Evolutionary conservation across 2,888 invertebrate species (phyloP).

Genomic region (Archips xylosteana): DNA sequence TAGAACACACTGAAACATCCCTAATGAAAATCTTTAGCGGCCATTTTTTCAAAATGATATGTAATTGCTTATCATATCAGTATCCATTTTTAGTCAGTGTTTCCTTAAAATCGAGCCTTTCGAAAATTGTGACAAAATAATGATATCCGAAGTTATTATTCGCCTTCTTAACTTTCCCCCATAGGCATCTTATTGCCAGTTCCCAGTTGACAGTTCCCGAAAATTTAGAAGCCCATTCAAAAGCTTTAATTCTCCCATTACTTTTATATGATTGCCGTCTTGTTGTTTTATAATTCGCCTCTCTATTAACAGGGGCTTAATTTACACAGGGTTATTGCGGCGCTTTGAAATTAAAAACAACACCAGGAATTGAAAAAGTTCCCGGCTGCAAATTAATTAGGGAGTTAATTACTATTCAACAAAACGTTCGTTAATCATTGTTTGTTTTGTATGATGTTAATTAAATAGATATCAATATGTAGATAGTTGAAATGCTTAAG

Average conservation of each 20-base stretch:
- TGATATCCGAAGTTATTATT: not conserved
- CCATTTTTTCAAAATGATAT: too few relatives aligned
- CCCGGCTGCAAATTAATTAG: not conserved
- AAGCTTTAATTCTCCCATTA: constrained; percentile 7
- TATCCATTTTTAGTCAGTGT: too few relatives aligned
- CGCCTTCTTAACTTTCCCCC: not conserved
- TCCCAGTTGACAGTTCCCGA: not conserved
- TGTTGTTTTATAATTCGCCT: constrained; percentile 21
- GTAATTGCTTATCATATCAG: too few relatives aligned
- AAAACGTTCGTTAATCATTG: not conserved
- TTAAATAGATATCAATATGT: too few relatives aligned
- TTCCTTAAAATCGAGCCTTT: too few relatives aligned
- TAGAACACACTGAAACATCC: too few relatives aligned
- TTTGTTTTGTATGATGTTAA: not conserved
- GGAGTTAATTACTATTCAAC: constrained; percentile 4
- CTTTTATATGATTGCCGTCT: constrained; percentile 9
- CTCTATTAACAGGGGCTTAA: constrained; percentile 9
- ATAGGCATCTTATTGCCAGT: not conserved
- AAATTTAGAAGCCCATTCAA: constrained; percentile 1
- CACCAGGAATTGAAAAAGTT: constrained; percentile 3
- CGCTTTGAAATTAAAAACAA: constrained; percentile 16
- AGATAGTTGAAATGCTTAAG: too few relatives aligned
- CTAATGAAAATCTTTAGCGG: too few relatives aligned
- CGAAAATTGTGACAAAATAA: not conserved
- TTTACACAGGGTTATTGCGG: constrained; percentile 9